Percentiles rank a stretch among this genome's conserved stretches.
Evolutionary conservation across 2,888 invertebrate species (phyloP).

Genomic region (Pheosia tremula): DNA sequence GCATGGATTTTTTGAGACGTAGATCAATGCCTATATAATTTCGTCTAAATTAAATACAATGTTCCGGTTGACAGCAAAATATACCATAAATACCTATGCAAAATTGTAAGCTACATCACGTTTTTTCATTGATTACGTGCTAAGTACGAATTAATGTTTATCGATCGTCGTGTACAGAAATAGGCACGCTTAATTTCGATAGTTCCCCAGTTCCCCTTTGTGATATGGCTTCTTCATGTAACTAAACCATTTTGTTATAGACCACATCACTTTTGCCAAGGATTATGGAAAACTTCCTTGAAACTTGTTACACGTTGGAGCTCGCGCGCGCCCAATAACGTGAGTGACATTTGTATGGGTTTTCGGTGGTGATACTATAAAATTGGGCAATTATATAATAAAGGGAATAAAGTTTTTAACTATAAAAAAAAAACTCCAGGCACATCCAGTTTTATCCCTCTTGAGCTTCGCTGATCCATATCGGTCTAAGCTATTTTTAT

Average conservation of each 20-base stretch:
- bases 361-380: conserved; percentile 10
- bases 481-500: too few species aligned
- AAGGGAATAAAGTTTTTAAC: too few species aligned
- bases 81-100: too few species aligned
- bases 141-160: conserved; percentile 25
- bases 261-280: conserved; percentile 51
- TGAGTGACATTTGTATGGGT: conserved; percentile 30
- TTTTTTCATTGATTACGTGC: conserved; percentile 4
- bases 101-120: too few species aligned
- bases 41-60: too few species aligned
- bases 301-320: conserved; percentile 45
- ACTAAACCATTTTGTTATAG: conserved; percentile 42
- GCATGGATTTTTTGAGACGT: too few species aligned
- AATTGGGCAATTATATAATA: background rate
- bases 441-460: too few species aligned
- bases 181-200: conserved; percentile 49
- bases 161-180: conserved; percentile 40
- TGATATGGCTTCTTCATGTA: conserved; percentile 56
- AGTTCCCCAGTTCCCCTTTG: conserved; percentile 42
- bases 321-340: conserved; percentile 26
- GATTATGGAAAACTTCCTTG: conserved; percentile 53
- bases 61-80: too few species aligned
- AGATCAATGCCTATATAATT: too few species aligned
- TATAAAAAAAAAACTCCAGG: too few species aligned
- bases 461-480: too few species aligned